A percentile compares a stretch with the other conserved stretches of the same genome.
Conservation (phyloP, 2,888 invertebrate species). For the Habroteleia sp. region DNA sequence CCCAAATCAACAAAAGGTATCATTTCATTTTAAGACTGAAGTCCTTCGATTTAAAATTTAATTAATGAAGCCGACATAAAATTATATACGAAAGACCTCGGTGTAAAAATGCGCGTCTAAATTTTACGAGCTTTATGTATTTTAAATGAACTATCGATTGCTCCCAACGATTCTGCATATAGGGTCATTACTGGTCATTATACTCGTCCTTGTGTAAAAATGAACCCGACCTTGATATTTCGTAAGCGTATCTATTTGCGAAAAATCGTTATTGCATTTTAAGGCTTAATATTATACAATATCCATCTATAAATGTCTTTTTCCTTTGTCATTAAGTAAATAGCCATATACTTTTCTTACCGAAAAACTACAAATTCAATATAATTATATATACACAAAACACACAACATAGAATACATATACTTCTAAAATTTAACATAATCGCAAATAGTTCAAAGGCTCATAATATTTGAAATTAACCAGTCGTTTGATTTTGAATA, state of each 20-base stretch:
- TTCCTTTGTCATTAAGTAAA: no score
- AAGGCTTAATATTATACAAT: constrained; percentile 17
- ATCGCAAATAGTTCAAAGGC: constrained; percentile 32
- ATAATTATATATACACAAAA: no score
- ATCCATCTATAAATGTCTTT: constrained; percentile 8
- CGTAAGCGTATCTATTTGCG: constrained; percentile 60
- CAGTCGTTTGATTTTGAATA: no score
- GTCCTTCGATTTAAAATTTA: constrained; percentile 2
- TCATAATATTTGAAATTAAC: no score
- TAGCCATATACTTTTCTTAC: no score
- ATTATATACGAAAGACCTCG: constrained; percentile 36
- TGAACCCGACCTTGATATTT: constrained; percentile 62
- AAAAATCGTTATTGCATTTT: constrained; percentile 56
- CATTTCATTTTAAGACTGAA: no score
- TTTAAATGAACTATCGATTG: constrained; percentile 51
- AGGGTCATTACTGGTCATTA: constrained; percentile 63
- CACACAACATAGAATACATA: no score
- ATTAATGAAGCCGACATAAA: constrained; percentile 12
- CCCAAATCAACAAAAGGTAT: no score
- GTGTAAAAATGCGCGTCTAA: constrained; percentile 23
- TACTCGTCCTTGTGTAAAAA: constrained; percentile 59
- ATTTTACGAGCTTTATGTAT: constrained; percentile 38
- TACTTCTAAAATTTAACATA: no score
- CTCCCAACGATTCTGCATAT: constrained; percentile 55
- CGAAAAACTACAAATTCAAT: no score